Conservation (phyloP, 2,888 invertebrate species). For the Calliscelio sp. region DNA sequence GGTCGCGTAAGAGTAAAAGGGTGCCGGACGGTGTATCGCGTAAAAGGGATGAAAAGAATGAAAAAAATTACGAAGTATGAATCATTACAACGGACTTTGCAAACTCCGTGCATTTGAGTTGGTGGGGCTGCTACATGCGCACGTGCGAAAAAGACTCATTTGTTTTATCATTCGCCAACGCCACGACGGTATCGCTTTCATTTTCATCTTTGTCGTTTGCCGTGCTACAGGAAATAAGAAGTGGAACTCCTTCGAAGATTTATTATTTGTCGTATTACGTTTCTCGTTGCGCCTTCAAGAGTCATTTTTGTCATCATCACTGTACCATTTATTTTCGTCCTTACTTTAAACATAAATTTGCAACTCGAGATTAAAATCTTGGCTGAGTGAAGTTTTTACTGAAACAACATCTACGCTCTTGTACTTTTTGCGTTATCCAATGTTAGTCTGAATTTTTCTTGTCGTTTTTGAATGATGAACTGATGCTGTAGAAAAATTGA, state of each 20-base stretch:
- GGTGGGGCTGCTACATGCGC: slow-evolving; percentile 6
- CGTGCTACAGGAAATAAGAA: slow-evolving; percentile 53
- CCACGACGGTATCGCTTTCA: slow-evolving; percentile 44
- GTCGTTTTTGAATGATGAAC: too few relatives aligned
- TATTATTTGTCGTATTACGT: slow-evolving; percentile 61
- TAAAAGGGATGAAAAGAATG: slow-evolving; percentile 57
- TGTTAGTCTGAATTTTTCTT: too few relatives aligned
- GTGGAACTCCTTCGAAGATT: slow-evolving; percentile 52
- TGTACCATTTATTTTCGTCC: slow-evolving; percentile 19
- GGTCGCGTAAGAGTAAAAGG: slow-evolving; percentile 72
- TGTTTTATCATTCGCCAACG: slow-evolving; percentile 52
- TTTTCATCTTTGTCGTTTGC: slow-evolving; percentile 49
- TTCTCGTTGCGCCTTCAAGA: slow-evolving; percentile 30
- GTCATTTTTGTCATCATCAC: slow-evolving; percentile 48
- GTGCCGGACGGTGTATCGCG: slow-evolving; percentile 67
- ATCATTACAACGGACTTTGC: slow-evolving; percentile 76
- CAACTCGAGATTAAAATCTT: slow-evolving; percentile 51
- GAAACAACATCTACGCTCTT: neutral
- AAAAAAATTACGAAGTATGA: slow-evolving; percentile 76
- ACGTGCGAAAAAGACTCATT: slow-evolving; percentile 60
- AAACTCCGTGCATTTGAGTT: slow-evolving; percentile 49
- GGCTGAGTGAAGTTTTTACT: neutral
- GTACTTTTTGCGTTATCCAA: too few relatives aligned
- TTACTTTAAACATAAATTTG: slow-evolving; percentile 45
- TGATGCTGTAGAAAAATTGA: too few relatives aligned